These are phyloP conservation scores for Anguilla obscura DNA, from an alignment of 2,797 vertebrate genomes.

Conservation along the genomic window DNA sequence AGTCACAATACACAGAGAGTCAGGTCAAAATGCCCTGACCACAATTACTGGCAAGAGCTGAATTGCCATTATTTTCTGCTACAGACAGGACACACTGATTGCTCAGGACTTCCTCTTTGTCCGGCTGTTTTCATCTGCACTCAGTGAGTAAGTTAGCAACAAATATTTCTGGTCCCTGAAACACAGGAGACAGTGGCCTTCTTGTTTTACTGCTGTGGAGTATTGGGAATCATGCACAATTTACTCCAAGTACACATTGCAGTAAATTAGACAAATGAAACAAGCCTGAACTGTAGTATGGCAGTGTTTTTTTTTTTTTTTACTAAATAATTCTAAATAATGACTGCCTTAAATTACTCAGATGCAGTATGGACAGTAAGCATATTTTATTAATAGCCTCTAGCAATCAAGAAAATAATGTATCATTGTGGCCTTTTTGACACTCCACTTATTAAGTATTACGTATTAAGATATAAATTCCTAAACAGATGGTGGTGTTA, in stretches of 20 bases:
- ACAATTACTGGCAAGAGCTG: slow-evolving; percentile 68
- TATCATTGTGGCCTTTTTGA: neutral
- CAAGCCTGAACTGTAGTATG: neutral
- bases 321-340: neutral
- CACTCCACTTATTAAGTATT: neutral
- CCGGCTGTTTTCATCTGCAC: slow-evolving; percentile 52
- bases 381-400: neutral
- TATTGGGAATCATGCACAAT: neutral
- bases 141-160: slow-evolving; percentile 53
- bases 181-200: neutral
- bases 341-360: slow-evolving; percentile 9
- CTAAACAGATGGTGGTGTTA: neutral
- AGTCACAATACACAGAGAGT: slow-evolving; percentile 58
- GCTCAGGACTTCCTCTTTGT: slow-evolving; percentile 62
- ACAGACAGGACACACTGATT: slow-evolving; percentile 63
- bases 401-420: neutral
- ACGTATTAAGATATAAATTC: neutral
- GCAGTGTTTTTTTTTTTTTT: neutral
- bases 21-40: slow-evolving; percentile 70
- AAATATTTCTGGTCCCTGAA: neutral
- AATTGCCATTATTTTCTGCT: slow-evolving; percentile 64
- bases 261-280: neutral
- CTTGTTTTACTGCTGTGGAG: neutral
- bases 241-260: neutral
- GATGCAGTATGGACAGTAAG: neutral